Conservation (phyloP, 2,888 invertebrate species). For the Disparrhopalites patrizii region DNA sequence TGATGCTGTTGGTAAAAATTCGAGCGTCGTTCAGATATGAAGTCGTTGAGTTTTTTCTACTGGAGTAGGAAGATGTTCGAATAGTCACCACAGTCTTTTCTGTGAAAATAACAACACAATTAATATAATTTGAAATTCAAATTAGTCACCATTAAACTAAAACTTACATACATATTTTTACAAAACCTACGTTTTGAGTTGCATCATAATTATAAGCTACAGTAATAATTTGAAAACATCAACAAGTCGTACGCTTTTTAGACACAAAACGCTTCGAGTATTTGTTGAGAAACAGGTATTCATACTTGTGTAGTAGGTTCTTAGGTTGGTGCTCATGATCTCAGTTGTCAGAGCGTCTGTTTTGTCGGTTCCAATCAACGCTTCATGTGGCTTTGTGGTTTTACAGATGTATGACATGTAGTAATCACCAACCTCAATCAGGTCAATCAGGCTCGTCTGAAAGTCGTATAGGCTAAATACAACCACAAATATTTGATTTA, state of each 20-base stretch:
- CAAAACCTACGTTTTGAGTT: too few species aligned
- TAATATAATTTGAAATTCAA: too few species aligned
- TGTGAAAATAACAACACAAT: too few species aligned
- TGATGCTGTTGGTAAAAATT: conserved; percentile 46
- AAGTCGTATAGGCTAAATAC: conserved; percentile 41
- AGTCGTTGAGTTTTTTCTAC: conserved; percentile 16
- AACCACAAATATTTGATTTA: too few species aligned
- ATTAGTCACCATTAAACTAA: too few species aligned
- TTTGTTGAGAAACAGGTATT: too few species aligned
- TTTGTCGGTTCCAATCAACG: conserved; percentile 29
- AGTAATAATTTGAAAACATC: not conserved
- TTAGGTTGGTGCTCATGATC: conserved; percentile 27
- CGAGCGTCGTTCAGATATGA: conserved; percentile 29
- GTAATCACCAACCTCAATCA: conserved; percentile 43
- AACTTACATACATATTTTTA: too few species aligned
- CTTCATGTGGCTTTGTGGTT: conserved; percentile 12
- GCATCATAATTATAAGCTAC: too few species aligned
- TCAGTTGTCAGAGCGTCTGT: conserved; percentile 30
- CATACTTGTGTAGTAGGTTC: conserved; percentile 30
- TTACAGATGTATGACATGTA: conserved; percentile 37
- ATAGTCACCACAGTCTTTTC: conserved; percentile 20
- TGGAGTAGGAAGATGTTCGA: conserved; percentile 23
- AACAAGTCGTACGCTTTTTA: too few species aligned
- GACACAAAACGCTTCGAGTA: not conserved
- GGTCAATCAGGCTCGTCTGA: conserved; percentile 33